phyloP scores from a whole-genome alignment of 2,888 invertebrate species.

The Drosophila anomalata region DNA sequence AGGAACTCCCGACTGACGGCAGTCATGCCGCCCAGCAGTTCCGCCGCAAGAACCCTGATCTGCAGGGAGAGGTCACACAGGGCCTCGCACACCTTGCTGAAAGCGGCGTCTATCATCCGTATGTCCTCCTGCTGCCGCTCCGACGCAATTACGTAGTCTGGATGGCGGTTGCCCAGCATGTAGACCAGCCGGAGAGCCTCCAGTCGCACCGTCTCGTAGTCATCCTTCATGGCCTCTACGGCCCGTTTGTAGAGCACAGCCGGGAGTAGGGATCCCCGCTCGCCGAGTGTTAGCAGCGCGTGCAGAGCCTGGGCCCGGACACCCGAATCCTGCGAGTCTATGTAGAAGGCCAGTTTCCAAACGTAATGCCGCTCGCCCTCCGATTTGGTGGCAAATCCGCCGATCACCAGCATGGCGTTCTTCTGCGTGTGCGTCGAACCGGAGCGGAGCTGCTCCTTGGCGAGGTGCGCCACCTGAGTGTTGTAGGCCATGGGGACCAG shows the following conservation, averaged over 20 bases:
- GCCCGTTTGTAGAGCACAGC: conserved; percentile 87
- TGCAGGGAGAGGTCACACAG: conserved; percentile 96
- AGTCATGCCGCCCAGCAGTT: conserved; percentile 93
- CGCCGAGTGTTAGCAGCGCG: conserved; percentile 92
- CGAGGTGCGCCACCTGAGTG: conserved; percentile 81
- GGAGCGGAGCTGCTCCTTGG: conserved; percentile 81
- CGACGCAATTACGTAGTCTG: conserved; percentile 90
- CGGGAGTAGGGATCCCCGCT: conserved; percentile 91
- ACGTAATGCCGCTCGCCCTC: conserved; percentile 87
- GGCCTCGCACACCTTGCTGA: conserved; percentile 96
- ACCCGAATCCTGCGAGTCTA: conserved; percentile 94
- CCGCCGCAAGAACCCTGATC: conserved; percentile 91
- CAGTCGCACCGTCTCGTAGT: conserved; percentile 96
- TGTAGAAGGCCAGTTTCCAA: conserved; percentile 92
- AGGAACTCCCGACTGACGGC: conserved; percentile 94
- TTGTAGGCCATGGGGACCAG: conserved; percentile 77
- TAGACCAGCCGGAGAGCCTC: conserved; percentile 94
- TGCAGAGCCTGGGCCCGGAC: conserved; percentile 95
- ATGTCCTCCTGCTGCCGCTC: conserved; percentile 91
- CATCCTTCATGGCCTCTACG: conserved; percentile 92
- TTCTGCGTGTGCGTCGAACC: conserved; percentile 83
- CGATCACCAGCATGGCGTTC: conserved; percentile 82
- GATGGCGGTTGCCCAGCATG: conserved; percentile 93
- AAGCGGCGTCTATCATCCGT: conserved; percentile 96
- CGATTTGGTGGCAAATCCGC: conserved; percentile 84